Evolutionary conservation across 2,113 vertebrate genomes (phyloP).

Genomic region (Fukomys damarensis): DNA sequence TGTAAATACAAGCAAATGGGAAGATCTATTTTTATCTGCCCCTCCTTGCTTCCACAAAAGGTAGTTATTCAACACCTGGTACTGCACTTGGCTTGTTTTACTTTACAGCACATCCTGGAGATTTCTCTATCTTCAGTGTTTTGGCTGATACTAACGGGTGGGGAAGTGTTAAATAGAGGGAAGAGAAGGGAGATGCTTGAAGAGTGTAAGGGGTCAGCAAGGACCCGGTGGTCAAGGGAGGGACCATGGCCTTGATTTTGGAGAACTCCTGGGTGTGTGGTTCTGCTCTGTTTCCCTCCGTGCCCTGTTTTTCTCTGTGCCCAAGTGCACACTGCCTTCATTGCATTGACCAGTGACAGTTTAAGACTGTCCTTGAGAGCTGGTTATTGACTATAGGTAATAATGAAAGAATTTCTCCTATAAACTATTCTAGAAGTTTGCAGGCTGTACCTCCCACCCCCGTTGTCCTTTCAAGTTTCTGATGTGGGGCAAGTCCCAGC

Average conservation of each 20-base stretch:
- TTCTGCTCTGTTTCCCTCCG: slow-evolving; percentile 69
- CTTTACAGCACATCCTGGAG: neutral
- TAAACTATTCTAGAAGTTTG: neutral
- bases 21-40: slow-evolving; percentile 45
- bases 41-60: slow-evolving; percentile 22
- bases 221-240: neutral
- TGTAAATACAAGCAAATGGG: slow-evolving; percentile 3
- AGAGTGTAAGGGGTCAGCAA: neutral
- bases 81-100: neutral
- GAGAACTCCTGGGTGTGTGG: neutral
- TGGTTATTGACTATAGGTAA: neutral
- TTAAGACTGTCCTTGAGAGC: slow-evolving; percentile 53
- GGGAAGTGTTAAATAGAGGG: neutral
- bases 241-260: neutral
- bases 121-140: neutral
- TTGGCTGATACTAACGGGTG: neutral
- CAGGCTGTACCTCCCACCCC: neutral
- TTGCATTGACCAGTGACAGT: neutral
- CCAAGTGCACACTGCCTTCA: neutral
- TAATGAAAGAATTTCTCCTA: slow-evolving; percentile 37
- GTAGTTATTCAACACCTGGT: neutral
- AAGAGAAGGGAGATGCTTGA: neutral
- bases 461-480: neutral
- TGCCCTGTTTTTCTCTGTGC: slow-evolving; percentile 68
- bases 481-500: neutral